A percentile compares a stretch with the other conserved stretches of the same genome.
phyloP scores from a whole-genome alignment of 2,888 invertebrate species.

The Cataglyphis livida region DNA sequence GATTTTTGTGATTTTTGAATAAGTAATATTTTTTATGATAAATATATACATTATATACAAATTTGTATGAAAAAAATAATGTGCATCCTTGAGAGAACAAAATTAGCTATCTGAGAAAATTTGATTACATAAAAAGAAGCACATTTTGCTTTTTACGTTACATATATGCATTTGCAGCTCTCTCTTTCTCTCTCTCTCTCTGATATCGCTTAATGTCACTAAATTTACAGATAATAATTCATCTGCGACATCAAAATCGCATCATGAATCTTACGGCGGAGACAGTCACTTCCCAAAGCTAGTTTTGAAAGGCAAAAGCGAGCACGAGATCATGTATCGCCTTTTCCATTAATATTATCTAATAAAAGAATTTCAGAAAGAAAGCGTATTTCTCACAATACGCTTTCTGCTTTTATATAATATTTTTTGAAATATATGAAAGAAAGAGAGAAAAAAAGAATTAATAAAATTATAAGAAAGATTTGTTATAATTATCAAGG shows the following conservation, averaged over 20 bases:
- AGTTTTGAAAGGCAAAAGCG: slow-evolving; percentile 9
- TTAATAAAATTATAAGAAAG: neutral
- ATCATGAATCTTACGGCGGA: slow-evolving; percentile 26
- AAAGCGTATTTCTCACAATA: neutral
- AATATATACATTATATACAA: neutral
- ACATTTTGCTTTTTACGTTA: neutral
- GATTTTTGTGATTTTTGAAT: neutral
- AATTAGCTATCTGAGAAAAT: neutral
- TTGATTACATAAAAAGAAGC: neutral
- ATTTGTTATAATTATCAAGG: neutral
- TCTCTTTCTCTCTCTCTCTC: neutral
- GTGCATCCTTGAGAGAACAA: neutral
- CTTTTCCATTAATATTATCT: slow-evolving; percentile 21
- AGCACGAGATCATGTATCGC: neutral
- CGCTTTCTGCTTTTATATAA: neutral
- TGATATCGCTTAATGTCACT: slow-evolving; percentile 18
- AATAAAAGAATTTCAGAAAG: neutral
- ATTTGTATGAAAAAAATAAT: neutral
- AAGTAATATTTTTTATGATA: neutral
- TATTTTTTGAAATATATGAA: neutral
- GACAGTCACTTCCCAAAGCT: slow-evolving; percentile 41
- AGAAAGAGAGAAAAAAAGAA: neutral
- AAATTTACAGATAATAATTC: slow-evolving; percentile 46
- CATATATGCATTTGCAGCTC: neutral
- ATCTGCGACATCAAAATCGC: slow-evolving; percentile 4